Evolutionary conservation across 2,888 invertebrate species (phyloP), one percentile per base, ranked within the genome.

Genomic region (Morinoia aosen): DNA sequence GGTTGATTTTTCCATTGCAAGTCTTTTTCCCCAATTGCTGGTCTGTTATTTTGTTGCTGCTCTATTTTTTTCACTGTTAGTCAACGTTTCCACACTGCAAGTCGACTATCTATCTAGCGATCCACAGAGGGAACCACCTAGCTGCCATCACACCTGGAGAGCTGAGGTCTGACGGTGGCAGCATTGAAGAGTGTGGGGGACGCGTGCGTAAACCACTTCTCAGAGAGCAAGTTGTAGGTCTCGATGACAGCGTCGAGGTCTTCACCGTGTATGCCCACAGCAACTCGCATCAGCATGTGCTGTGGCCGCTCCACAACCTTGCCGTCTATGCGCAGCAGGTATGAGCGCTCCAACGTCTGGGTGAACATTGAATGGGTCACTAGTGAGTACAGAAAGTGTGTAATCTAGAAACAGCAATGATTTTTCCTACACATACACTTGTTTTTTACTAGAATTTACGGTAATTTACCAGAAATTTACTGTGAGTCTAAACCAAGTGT

Each of bases 201-300:
- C 7, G 99, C 99, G 97, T 99, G 99, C 0, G 99, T 99, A 97
- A 99, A 99, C 98, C 98, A 99, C 97, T 98, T 97, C 97, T 99
- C 99, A 0, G 99, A 99, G 97, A 99, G 97, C 96, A 99, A 98
- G 97, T 99, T 99, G 97, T 99, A 99, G 0, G 99, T 99, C 97
- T 99, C 98, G 97, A 99, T 99, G 33, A 98, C 99, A 33, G 98
- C 98, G 96, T 99, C 99, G 96, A 99, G 98, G 97, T 99, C 98
- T 97, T 99, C 98, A 0, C 98, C 98, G 97, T 99, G 99, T 97
- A 99, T 99, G 33, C 99, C 99, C 96, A 99, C 98, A 7, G 99
- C 97, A 0, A 99, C 99, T 97, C 99, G 98, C 99, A 99, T 99
- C 96, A 99, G 97, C 99, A 99, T 99, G 97, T 99, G 99, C 97